Conservation (phyloP, 2,888 invertebrate genomes). For the Tromatobia lineatoria region DNA sequence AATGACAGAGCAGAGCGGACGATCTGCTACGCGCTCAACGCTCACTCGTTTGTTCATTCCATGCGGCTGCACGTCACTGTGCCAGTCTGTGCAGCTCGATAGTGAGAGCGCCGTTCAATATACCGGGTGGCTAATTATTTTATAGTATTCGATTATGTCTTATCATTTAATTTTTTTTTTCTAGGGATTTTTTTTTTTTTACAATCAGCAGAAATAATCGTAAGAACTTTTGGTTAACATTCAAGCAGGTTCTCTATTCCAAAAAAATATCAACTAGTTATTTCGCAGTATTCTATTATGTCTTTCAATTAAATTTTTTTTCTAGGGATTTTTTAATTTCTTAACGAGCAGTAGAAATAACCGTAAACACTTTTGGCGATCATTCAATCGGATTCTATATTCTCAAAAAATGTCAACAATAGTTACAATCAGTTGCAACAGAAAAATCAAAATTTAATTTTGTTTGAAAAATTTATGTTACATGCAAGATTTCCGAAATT, state of each 20-base stretch:
- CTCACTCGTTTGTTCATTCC: conserved; percentile 60
- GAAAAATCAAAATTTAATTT: no score
- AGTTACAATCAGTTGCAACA: no score
- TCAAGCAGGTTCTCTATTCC: no score
- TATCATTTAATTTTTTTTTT: background rate
- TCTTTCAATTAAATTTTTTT: background rate
- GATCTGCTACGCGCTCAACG: conserved; percentile 23
- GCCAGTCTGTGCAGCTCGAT: conserved; percentile 64
- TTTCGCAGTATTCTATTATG: background rate
- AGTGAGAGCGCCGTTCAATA: conserved; percentile 61
- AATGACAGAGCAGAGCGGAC: conserved; percentile 53
- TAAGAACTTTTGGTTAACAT: background rate
- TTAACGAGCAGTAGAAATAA: background rate
- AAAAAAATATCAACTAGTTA: no score
- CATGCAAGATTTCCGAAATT: no score
- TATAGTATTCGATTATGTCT: background rate
- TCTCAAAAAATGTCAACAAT: no score
- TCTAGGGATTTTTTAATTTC: background rate
- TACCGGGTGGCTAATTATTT: conserved; percentile 52
- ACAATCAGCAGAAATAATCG: background rate
- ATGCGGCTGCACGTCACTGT: conserved; percentile 56
- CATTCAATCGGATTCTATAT: no score
- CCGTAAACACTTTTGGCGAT: background rate
- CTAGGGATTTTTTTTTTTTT: conserved; percentile 20
- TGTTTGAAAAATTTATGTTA: no score